Evolutionary conservation across 2,113 vertebrate genomes (phyloP), one percentile per base, ranked within the genome.

Genomic region (Proteles cristata): DNA sequence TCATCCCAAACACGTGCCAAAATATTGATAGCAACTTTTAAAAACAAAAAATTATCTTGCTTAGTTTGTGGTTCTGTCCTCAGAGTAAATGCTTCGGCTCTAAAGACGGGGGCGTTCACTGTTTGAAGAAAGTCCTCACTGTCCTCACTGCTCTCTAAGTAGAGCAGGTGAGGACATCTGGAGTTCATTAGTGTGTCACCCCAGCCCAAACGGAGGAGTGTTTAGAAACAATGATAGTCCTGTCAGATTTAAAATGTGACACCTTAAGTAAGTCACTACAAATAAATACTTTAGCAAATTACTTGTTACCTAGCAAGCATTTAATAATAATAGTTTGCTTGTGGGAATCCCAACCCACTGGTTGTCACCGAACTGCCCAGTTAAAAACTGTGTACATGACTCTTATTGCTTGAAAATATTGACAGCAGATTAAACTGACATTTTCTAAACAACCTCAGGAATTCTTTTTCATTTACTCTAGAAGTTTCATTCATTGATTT

Each of bases 391-490:
- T 23, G 35, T 58, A 55, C 19, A 19, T 66, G 48, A 4, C 33
- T 87, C 48, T 43, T 68, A 50, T 28, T 14, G 14, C 58, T 90
- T 79, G 77, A 66, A 66, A 65, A 66, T 50, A 33, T 5, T 66
- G 61, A 90, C 14, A 93, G n/a, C 19, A 87, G 63, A 55, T 58
- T 53, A 93, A 86, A 69, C 6, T 33, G n/a, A 45, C 14, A 35
- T 55, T 79, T 33, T 79, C 14, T 68, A 35, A 79, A 45, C 28
- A 79, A 87, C 28, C 19, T 45, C 68, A 79, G 43, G 28, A 80
- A 45, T 43, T 87, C n/a, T 43, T 84, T 93, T 87, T 55, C 48
- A 93, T 33, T 93, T 93, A 68, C 12, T 93, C 50, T 87, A 55
- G 48, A 79, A 87, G 63, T 45, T 69, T 69, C 66, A 21, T 61